Conservation (phyloP, 1,140 invertebrate species). For the Drosophila lacteicornis region DNA sequence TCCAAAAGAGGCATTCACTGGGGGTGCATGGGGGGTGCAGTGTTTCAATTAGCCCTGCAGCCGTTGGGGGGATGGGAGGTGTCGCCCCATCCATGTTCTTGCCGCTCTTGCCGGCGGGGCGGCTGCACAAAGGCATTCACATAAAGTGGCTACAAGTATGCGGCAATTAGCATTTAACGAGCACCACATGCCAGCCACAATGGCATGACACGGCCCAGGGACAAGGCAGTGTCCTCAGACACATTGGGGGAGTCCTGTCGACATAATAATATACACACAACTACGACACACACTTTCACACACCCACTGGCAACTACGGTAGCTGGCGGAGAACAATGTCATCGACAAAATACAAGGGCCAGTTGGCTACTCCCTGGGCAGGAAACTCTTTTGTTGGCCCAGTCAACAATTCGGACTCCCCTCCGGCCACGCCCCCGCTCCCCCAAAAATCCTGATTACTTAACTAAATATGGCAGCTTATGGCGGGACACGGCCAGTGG, state of each 20-base stretch:
- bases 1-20: background rate
- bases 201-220: constrained; percentile 45
- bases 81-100: constrained; percentile 13
- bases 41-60: constrained; percentile 34
- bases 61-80: background rate
- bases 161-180: constrained; percentile 77
- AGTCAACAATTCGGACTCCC: constrained; percentile 52
- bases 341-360: constrained; percentile 56
- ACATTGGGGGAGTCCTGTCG: constrained; percentile 47
- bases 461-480: constrained; percentile 68
- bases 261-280: constrained; percentile 62
- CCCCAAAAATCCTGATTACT: constrained; percentile 61
- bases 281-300: constrained; percentile 12
- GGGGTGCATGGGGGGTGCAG: constrained; percentile 3
- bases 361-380: constrained; percentile 16
- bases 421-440: constrained; percentile 2
- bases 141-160: constrained; percentile 67
- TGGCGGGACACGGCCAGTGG: constrained; percentile 52
- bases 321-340: constrained; percentile 49
- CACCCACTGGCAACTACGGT: constrained; percentile 4
- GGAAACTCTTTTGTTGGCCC: constrained; percentile 63
- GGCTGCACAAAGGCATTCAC: constrained; percentile 51
- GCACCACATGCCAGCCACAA: constrained; percentile 67
- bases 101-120: background rate
- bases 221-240: constrained; percentile 42